phyloP scores from a whole-genome alignment of 2,797 vertebrate species.

The Eulemur mongoz region DNA sequence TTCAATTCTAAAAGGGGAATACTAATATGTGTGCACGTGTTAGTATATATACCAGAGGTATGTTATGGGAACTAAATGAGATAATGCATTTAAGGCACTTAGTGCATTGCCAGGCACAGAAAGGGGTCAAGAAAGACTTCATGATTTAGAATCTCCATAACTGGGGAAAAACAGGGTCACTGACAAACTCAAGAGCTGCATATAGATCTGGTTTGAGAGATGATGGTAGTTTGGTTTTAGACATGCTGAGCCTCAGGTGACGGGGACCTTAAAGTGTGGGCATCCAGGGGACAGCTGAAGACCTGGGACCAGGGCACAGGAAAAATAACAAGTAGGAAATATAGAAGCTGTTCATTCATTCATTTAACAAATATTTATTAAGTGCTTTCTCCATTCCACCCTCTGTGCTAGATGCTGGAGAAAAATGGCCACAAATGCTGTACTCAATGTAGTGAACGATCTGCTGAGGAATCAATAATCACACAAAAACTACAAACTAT shows the following conservation, averaged over 20 bases:
- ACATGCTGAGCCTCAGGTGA: neutral
- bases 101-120: neutral
- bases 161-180: neutral
- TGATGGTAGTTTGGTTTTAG: neutral
- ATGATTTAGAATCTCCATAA: neutral
- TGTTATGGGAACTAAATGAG: neutral
- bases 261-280: neutral
- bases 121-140: neutral
- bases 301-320: neutral
- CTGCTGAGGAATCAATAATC: neutral
- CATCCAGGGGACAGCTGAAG: neutral
- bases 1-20: neutral
- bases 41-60: no score
- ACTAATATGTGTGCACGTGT: neutral
- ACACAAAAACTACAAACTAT: neutral
- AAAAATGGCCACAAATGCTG: neutral
- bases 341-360: neutral
- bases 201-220: neutral
- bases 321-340: conserved; percentile 7
- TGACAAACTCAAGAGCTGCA: neutral
- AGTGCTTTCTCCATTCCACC: neutral
- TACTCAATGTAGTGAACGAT: neutral
- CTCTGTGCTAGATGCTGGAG: neutral
- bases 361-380: neutral
- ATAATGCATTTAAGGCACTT: neutral